A percentile compares a stretch with the other conserved stretches of the same genome.
phyloP scores from a whole-genome alignment of 92 coral and sea anemone species.

The Epizoanthus ramosus region DNA sequence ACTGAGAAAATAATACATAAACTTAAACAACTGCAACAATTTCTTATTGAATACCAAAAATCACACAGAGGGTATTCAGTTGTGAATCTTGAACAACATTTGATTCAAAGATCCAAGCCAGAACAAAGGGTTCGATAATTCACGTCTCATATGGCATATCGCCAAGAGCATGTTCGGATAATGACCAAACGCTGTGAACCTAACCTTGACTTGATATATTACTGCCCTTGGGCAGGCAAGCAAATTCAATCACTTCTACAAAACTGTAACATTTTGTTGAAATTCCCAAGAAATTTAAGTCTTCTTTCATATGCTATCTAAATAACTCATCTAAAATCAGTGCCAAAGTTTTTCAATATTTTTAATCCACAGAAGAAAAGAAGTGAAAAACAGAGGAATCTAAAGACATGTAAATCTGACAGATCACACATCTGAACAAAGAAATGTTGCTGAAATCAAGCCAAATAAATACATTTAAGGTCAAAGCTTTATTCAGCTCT shows the following conservation, averaged over 20 bases:
- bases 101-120: constrained; percentile 12
- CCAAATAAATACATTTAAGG: constrained; percentile 42
- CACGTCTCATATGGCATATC: constrained; percentile 22
- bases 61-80: background rate
- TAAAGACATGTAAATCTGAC: constrained; percentile 29
- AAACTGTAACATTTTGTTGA: constrained; percentile 16
- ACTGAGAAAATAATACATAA: background rate
- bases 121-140: constrained; percentile 18
- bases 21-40: background rate
- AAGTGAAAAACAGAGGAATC: constrained; percentile 20
- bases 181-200: constrained; percentile 4
- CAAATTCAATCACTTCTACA: constrained; percentile 1
- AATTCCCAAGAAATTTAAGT: background rate
- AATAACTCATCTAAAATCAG: background rate
- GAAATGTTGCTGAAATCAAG: constrained; percentile 19
- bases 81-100: background rate
- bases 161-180: constrained; percentile 40
- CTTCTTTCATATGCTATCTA: background rate
- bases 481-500: background rate
- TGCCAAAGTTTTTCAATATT: constrained; percentile 3
- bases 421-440: constrained; percentile 38
- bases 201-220: constrained; percentile 41
- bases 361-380: constrained; percentile 34
- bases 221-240: constrained; percentile 21
- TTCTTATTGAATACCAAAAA: background rate